Evolutionary conservation across 2,888 invertebrate species (phyloP), one percentile per base, ranked within the genome.

Genomic region (Pollenia amentaria): DNA sequence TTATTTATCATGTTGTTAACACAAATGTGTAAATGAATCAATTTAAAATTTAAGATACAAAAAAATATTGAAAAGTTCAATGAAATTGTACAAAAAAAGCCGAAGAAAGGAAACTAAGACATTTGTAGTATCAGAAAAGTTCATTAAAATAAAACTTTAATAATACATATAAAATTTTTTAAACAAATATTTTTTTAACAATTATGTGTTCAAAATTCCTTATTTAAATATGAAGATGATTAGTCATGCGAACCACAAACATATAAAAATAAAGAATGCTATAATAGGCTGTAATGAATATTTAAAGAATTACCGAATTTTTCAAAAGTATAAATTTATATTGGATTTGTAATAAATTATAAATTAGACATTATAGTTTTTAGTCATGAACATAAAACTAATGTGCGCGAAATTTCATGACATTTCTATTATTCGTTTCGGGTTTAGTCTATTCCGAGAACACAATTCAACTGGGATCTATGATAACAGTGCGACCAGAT

Each of bases 1-100:
- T 21, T 81, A 64, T 82, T 73, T 82, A 40, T 42, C n/a, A 53
- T 75, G 51, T 29, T 79, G 70, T 83, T 86, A 83, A 70, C 86
- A 57, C 16, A 51, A 64, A 70, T 75, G 83, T 86, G 86, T 64
- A 79, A 83, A 86, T 86, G 64, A 76, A 60, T 86, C 78, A 83
- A 86, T 86, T 82, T 73, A 57, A 51, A 57, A 38, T 48, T 57
- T 12, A 75, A 48, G n/a, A 76, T 18, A 40, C 8, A 29, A 51
- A 62, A 40, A 57, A 29, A 18, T 67, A 42, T 29, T 12, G 51
- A 77, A 65, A 60, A 80, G 70, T 85, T 82, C 53, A 82, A 77
- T 81, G 77, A 14, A 81, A 67, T 81, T 51, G 40, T 48, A 11
- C 42, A 14, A 46, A 67, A 29, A 55, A 57, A 51, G 38, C 11